Percentiles rank a stretch among this genome's conserved stretches.
Evolutionary conservation across 2,797 vertebrate genomes (phyloP).

Genomic region (Tarsius wallacei): DNA sequence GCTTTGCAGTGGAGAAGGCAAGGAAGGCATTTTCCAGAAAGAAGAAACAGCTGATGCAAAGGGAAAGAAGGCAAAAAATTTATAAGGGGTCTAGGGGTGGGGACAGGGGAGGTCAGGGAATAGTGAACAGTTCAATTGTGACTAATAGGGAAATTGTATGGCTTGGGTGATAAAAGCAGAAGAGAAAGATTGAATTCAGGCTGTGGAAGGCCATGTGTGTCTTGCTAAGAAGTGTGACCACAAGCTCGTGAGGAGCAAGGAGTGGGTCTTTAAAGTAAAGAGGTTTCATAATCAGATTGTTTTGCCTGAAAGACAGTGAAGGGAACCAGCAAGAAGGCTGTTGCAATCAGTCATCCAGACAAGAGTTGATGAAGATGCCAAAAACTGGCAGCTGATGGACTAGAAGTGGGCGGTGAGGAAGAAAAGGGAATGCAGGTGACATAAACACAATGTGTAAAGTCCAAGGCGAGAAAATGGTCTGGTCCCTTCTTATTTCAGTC

Average conservation of each 20-base stretch:
- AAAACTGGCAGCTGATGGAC: not conserved
- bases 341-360: not conserved
- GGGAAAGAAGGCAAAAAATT: not conserved
- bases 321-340: not conserved
- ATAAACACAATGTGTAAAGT: constrained; percentile 1
- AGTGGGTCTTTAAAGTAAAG: constrained; percentile 23
- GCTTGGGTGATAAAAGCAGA: not conserved
- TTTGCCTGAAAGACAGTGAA: not conserved
- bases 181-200: not conserved
- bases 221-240: constrained; percentile 27
- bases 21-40: not conserved
- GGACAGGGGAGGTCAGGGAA: not conserved
- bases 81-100: not conserved
- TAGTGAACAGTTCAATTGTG: not conserved
- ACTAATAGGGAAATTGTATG: not conserved
- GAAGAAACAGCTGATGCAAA: not conserved
- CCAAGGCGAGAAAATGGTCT: constrained; percentile 66
- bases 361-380: not conserved
- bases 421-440: not conserved
- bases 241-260: not conserved
- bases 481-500: constrained; percentile 56
- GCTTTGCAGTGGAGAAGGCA: not conserved
- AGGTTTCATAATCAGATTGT: constrained; percentile 36
- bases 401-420: not conserved
- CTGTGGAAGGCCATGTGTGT: not conserved